Evolutionary conservation across 1,140 invertebrate genomes (phyloP), one percentile per base, ranked within the genome.

Genomic region (Oedothorax gibbosus): DNA sequence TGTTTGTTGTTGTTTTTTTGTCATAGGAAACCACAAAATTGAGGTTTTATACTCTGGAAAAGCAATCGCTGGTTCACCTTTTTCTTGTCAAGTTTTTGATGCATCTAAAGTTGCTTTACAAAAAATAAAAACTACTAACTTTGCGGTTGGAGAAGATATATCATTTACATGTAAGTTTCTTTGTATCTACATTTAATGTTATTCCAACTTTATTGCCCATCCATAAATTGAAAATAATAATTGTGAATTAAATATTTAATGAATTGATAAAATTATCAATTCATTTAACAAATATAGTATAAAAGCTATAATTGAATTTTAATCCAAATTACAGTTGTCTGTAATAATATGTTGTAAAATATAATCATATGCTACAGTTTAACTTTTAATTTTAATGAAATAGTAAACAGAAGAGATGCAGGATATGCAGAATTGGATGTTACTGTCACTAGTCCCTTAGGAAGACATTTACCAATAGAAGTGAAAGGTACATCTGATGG

Each of bases 81-180:
- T 97, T 90, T 95, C 93, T 83, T 98, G 98, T 88, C 96, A 99
- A 90, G 95, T 97, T 0, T 98, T 96, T 89, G 97, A 99, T 91
- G 93, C 96, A 12, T 93, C 93, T 62, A 95, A 94, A 91, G 92
- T 93, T 62, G 87, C 89, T 18, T 88, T 93, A 21, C 90, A 92
- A 83, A 94, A 94, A 84, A 91, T 96, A 21, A 94, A 93, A 49
- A 93, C 94, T 66, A 94, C 93, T n/a, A 95, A 94, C 66, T 92
- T 96, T 68, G 94, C 95, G 49, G 93, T 96, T 20, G 95, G 96
- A 86, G 96, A 96, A 89, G 93, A 94, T 51, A 95, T 97, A 86
- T 93, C 93, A 56, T 95, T 97, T 87, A 95, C 94, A 92, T 91
- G 95, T 96, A 91, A 92, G 91, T 90, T 68, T 54, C 11, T 9